These are phyloP conservation scores for Lemur catta DNA, from an alignment of 2,797 vertebrate genomes.

Conservation along the genomic window DNA sequence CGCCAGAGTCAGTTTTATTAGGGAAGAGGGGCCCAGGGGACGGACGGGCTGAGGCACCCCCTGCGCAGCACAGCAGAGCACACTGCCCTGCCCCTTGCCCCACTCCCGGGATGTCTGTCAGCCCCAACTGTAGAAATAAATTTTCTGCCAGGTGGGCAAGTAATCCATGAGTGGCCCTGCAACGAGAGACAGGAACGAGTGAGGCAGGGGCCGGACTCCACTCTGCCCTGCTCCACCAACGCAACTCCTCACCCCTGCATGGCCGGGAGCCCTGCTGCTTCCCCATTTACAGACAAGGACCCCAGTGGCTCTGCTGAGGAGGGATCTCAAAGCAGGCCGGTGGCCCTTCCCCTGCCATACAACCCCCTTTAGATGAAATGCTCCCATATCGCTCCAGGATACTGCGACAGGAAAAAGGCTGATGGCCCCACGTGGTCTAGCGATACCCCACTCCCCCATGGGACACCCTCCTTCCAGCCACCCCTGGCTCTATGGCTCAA, in stretches of 20 bases:
- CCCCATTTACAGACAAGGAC: neutral
- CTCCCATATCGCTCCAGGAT: fast-evolving
- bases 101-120: conserved; percentile 76
- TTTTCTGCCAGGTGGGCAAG: conserved; percentile 98
- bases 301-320: neutral
- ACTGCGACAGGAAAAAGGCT: neutral
- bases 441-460: neutral
- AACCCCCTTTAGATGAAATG: neutral
- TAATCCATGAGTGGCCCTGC: conserved; percentile 97
- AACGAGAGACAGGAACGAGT: conserved; percentile 63
- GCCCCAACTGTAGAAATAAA: conserved; percentile 99
- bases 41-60: neutral
- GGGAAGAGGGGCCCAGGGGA: neutral
- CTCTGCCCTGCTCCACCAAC: neutral
- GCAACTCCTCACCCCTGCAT: neutral
- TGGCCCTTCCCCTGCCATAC: neutral
- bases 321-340: neutral
- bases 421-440: neutral
- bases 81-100: neutral
- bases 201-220: neutral
- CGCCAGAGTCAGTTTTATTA: conserved; percentile 75
- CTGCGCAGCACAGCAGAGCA: neutral
- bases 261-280: neutral
- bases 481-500: neutral
- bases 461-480: neutral